Percentiles rank a stretch among this genome's conserved stretches.
Evolutionary conservation across 2,888 invertebrate genomes (phyloP).

Genomic region (Artemia sp.): DNA sequence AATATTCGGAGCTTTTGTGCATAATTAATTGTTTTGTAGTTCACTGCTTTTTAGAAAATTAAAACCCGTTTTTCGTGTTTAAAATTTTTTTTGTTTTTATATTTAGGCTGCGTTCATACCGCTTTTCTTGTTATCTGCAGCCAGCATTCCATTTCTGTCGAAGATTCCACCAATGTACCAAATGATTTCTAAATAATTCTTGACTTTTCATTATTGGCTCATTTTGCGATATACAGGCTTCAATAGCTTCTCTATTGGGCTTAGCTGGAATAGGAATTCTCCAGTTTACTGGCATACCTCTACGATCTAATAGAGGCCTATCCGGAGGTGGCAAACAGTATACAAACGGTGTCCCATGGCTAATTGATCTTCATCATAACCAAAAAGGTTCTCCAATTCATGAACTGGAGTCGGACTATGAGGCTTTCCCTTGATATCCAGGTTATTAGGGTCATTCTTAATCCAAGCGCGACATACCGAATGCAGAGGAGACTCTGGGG

Average conservation of each 20-base stretch:
- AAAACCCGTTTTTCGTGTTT: too few species aligned
- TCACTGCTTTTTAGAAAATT: too few species aligned
- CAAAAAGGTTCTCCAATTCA: background rate
- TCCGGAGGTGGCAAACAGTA: background rate
- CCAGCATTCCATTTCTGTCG: conserved; percentile 4
- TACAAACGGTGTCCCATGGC: background rate
- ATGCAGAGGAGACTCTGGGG: conserved; percentile 69
- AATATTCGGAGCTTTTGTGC: too few species aligned
- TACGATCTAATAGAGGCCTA: background rate
- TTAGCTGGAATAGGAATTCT: conserved; percentile 7
- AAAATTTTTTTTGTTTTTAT: too few species aligned
- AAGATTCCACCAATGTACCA: conserved; percentile 8
- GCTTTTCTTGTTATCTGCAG: background rate
- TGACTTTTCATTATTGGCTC: background rate
- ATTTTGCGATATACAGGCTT: background rate
- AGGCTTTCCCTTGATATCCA: conserved; percentile 1
- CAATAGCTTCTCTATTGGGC: conserved; percentile 1
- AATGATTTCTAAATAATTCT: background rate
- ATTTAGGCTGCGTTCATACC: background rate
- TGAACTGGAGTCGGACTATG: background rate
- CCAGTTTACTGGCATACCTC: background rate
- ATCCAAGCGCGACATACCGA: conserved; percentile 91
- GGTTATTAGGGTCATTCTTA: conserved; percentile 51
- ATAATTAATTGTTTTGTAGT: too few species aligned
- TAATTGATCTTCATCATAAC: background rate